Evolutionary conservation across 2,113 vertebrate genomes (phyloP).

Genomic region (Sylvia atricapilla): DNA sequence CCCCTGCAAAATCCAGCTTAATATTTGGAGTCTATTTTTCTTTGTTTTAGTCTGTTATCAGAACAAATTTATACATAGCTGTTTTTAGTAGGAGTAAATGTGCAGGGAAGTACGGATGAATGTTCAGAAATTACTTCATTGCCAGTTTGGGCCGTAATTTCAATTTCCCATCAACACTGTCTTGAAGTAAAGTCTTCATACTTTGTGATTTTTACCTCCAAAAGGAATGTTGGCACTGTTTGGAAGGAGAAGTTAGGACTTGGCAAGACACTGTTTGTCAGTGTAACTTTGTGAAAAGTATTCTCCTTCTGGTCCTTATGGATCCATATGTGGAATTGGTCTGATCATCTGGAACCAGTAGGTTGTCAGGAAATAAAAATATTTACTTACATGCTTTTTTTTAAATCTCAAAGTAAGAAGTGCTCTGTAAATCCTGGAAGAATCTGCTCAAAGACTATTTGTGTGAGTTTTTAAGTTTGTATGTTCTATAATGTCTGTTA

Average conservation of each 20-base stretch:
- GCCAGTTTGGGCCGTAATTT: neutral
- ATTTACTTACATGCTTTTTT: neutral
- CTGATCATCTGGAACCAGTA: neutral
- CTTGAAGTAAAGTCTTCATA: neutral
- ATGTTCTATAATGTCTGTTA: neutral
- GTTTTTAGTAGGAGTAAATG: neutral
- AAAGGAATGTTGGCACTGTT: neutral
- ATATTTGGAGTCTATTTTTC: neutral
- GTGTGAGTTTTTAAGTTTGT: neutral
- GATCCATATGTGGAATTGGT: neutral
- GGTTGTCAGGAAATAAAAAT: neutral
- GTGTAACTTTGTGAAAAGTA: neutral
- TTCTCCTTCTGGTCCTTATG: neutral
- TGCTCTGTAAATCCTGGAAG: neutral
- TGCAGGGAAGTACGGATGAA: neutral
- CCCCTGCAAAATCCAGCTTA: neutral
- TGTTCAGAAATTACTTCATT: neutral
- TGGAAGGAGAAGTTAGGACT: neutral
- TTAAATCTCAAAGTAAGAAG: neutral
- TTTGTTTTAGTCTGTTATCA: neutral
- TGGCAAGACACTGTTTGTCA: neutral
- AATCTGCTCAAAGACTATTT: neutral
- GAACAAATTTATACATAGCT: neutral
- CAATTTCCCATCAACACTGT: neutral
- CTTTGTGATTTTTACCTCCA: neutral